phyloP scores from a whole-genome alignment of 2,888 invertebrate species.

The Mythimna ferrago region DNA sequence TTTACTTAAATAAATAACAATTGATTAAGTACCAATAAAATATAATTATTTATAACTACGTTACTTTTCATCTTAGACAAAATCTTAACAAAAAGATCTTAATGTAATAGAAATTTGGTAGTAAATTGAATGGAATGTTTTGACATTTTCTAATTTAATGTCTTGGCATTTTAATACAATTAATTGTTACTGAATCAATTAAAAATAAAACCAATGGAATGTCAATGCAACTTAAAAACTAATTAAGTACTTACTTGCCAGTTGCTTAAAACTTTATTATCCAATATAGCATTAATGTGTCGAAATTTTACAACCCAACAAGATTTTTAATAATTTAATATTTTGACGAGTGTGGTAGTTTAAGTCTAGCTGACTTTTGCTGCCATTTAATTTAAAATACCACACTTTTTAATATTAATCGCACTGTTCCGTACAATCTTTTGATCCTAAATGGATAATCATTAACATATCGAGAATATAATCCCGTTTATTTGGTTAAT shows the following conservation, averaged over 20 bases:
- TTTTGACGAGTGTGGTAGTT: constrained; percentile 43
- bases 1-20: constrained; percentile 52
- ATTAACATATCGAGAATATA: constrained; percentile 23
- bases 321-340: constrained; percentile 53
- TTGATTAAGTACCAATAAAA: constrained; percentile 49
- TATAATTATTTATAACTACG: constrained; percentile 46
- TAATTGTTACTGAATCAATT: constrained; percentile 48
- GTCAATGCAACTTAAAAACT: constrained; percentile 67
- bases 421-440: constrained; percentile 55
- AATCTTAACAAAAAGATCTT: constrained; percentile 39
- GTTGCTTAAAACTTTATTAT: constrained; percentile 54
- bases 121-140: constrained; percentile 48
- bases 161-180: constrained; percentile 38
- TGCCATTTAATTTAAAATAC: constrained; percentile 41
- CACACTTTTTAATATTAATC: constrained; percentile 43
- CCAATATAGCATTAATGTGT: constrained; percentile 69
- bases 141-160: constrained; percentile 45
- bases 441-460: constrained; percentile 27
- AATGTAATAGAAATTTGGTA: constrained; percentile 50
- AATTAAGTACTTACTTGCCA: constrained; percentile 69
- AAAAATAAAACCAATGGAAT: constrained; percentile 70
- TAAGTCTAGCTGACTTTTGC: constrained; percentile 24
- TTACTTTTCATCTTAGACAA: constrained; percentile 31
- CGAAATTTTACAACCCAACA: constrained; percentile 70
- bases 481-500: constrained; percentile 40